These are phyloP conservation scores for Lagenorhynchus albirostris DNA, from an alignment of 2,113 vertebrate genomes.

Conservation along the genomic window DNA sequence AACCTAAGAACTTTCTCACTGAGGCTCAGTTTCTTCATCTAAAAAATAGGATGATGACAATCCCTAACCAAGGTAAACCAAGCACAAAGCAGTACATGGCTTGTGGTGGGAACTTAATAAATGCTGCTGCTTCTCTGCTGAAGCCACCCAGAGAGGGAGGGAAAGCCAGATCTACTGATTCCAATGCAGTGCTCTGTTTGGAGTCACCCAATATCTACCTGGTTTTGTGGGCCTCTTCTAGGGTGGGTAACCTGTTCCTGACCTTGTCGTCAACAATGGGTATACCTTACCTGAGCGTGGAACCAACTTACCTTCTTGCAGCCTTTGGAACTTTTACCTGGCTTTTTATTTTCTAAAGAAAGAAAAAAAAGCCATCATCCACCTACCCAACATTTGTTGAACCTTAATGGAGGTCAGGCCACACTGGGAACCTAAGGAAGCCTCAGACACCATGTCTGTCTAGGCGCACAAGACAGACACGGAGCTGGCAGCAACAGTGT, in stretches of 20 bases:
- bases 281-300: constrained; percentile 5
- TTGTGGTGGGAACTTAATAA: constrained; percentile 7
- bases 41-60: neutral
- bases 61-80: constrained; percentile 12
- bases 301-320: constrained; percentile 63
- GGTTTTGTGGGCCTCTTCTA: neutral
- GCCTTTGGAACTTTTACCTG: constrained; percentile 59
- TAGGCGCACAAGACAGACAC: neutral
- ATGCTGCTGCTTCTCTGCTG: constrained; percentile 8
- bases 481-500: neutral
- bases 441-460: neutral
- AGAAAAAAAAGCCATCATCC: neutral
- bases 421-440: neutral
- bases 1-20: constrained; percentile 6
- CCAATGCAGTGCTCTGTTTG: neutral
- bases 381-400: constrained; percentile 3
- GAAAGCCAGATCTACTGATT: neutral
- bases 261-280: neutral
- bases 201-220: neutral
- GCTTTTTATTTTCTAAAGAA: constrained; percentile 69
- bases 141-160: neutral
- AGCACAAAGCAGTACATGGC: neutral
- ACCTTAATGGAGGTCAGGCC: neutral
- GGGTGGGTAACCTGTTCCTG: neutral
- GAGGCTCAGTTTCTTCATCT: neutral